Evolutionary conservation across 2,797 vertebrate species (phyloP).

Genomic region (Enteromius viviparus): DNA sequence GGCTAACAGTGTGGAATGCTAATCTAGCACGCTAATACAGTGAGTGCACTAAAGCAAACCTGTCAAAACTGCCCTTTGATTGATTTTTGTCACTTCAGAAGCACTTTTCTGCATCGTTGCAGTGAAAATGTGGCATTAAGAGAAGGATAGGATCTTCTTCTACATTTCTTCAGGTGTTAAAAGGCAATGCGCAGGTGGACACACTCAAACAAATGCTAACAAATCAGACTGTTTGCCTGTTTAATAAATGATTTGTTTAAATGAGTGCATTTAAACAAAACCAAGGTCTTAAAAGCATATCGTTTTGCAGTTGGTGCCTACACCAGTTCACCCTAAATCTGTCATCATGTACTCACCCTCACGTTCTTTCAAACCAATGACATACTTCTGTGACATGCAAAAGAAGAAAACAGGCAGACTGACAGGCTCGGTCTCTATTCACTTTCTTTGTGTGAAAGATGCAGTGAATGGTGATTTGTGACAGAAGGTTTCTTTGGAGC

Average conservation of each 20-base stretch:
- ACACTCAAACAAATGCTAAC: not conserved
- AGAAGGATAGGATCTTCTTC: not conserved
- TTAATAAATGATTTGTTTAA: not conserved
- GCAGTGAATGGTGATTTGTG: slow-evolving; percentile 46
- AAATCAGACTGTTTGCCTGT: not conserved
- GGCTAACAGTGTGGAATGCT: not conserved
- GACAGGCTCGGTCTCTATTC: not conserved
- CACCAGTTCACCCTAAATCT: slow-evolving; percentile 18
- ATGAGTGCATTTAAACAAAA: slow-evolving; percentile 8
- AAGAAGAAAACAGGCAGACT: not conserved
- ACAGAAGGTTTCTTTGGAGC: slow-evolving; percentile 57
- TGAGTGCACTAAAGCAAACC: not conserved
- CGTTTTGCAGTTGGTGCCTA: not conserved
- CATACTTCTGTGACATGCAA: not conserved
- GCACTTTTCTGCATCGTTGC: not conserved
- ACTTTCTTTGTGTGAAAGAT: not conserved
- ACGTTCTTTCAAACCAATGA: not conserved
- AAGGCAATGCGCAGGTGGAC: not conserved
- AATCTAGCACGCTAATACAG: not conserved
- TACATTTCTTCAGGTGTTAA: slow-evolving; percentile 8
- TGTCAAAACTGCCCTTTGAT: not conserved
- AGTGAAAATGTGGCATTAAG: not conserved
- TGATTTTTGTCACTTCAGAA: not conserved
- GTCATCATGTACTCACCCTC: not conserved
- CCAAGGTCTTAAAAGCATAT: slow-evolving; percentile 5